Base-by-base conservation (phyloP, 2,113 vertebrate genomes). In the Tinamus guttatus region DNA sequence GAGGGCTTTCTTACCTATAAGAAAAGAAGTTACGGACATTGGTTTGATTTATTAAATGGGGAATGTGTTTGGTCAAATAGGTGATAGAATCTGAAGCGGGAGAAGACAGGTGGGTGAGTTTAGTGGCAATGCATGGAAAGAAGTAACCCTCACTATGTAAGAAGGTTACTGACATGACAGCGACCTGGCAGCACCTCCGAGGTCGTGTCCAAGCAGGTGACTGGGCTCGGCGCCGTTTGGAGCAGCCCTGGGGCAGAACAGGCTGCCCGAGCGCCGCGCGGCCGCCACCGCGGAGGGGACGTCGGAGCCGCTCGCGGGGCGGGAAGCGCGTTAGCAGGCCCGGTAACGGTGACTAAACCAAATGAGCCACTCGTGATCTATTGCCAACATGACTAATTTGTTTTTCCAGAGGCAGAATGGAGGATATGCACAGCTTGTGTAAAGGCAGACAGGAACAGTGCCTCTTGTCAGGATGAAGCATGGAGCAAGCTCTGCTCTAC, bases 391-490 rank as follows among this genome's bases (percentile, higher is more conserved):
- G 19, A 36, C 60, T 79, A 4, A 4, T 62, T 62, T 80, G 70
- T 89, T 93, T 82, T 47, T 70, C 64, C 28, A 8, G 54, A 68
- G 67, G 67, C 45, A 52, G 59, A 51, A 52, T 1, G 32, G 34
- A 84, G 58, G 38, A 8, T 82, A n/a, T 94, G 38, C 73, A 70
- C 49, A 77, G 75, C 58, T 64, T 3, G 16, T 25, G 34, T 41
- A 77, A 74, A 68, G 40, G 19, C n/a, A 71, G 67, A 82, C 38
- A 40, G n/a, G 32, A 45, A 60, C 62, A 40, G 69, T 9, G 40
- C 40, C 68, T 83, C 40, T 51, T 83, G 87, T 85, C 89, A 91
- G 89, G 87, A 87, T 56, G 68, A 94, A 90, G 71, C 89, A 88
- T 38, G 54, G 76, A 41, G 25, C n/a, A 10, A 34, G n/a, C 63